Base-by-base conservation (phyloP, 92 coral and sea anemone species). In the Blastomussa wellsi region DNA sequence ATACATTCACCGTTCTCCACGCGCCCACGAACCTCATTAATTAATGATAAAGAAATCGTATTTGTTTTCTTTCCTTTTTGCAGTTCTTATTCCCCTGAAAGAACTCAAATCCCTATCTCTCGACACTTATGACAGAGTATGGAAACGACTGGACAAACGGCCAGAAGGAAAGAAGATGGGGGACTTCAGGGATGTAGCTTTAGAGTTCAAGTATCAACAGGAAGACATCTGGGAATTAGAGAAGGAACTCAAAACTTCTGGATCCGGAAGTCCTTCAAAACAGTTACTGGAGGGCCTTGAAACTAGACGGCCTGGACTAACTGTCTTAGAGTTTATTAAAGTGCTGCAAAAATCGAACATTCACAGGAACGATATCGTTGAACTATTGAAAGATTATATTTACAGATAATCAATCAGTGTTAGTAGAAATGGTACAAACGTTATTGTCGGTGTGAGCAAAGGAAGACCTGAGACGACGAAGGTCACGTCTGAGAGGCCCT, bases 71-170 rank as follows among this genome's bases (percentile, higher is more conserved):
- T 37, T 42, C 3, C n/a, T 55, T 26, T 38, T 66, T 66, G 1
- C 51, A 80, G 84, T 29, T 48, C 76, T 67, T 22, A 17, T 31
- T 65, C 38, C 65, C 44, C 8, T 80, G 76, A 29, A 36, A 16
- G 19, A 66, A 24, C 64, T 80, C 14, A 80, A 67, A 65, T 74
- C 38, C 24, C 57, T 74, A 10, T 74, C 79, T 10, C 36, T 76
- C 15, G 22, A 62, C 37, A 76, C 86, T 13, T 87, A 69, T 36
- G 57, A 80, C 1, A 49, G 22, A 32, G 86, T 87, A n/a, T 68
- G 78, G 81, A 87, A 87, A 36, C 81, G 84, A 35, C 55, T 87
- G 39, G 90, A 87, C 90, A 82, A 41, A 24, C 13, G 53, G 55
- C 70, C 32, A 14, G 77, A 73, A 19, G 84, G 65, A 65, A 47